Conservation (phyloP, 1,140 invertebrate species). For the Drosophila nigrodunni region DNA sequence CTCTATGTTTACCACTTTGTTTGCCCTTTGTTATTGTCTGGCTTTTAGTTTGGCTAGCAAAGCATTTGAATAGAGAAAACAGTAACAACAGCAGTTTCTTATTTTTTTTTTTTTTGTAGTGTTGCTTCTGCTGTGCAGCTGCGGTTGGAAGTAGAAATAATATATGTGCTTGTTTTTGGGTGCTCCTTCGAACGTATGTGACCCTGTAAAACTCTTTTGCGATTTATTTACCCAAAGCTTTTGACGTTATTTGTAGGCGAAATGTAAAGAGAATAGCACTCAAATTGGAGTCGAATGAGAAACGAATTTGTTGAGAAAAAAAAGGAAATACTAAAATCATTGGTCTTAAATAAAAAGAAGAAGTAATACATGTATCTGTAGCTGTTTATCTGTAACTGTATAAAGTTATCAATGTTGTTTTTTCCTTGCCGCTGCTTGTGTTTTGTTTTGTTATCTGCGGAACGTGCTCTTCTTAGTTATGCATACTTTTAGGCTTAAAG, state of each 20-base stretch:
- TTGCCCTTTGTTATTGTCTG: slow-evolving; percentile 53
- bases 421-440: slow-evolving; percentile 33
- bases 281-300: not conserved
- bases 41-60: slow-evolving; percentile 49
- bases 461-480: slow-evolving; percentile 80
- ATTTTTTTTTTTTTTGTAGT: too few relatives aligned
- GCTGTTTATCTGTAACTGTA: slow-evolving; percentile 7
- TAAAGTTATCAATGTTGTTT: slow-evolving; percentile 68
- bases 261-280: not conserved
- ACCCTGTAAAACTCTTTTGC: slow-evolving; percentile 2
- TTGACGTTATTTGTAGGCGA: slow-evolving; percentile 3
- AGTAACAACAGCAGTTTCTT: slow-evolving; percentile 1
- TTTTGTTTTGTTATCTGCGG: slow-evolving; percentile 71
- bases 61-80: slow-evolving; percentile 24
- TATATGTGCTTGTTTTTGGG: too few relatives aligned
- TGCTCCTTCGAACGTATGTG: not conserved
- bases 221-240: slow-evolving; percentile 15
- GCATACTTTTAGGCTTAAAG: slow-evolving; percentile 77
- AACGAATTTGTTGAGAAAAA: not conserved
- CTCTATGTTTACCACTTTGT: slow-evolving; percentile 48
- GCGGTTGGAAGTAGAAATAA: not conserved
- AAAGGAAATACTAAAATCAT: slow-evolving; percentile 38
- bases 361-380: slow-evolving; percentile 35
- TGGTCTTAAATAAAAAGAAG: slow-evolving; percentile 54
- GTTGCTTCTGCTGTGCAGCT: not conserved